These are phyloP conservation scores for Tortrix viridana DNA, from an alignment of 2,888 invertebrate species.

Conservation along the genomic window DNA sequence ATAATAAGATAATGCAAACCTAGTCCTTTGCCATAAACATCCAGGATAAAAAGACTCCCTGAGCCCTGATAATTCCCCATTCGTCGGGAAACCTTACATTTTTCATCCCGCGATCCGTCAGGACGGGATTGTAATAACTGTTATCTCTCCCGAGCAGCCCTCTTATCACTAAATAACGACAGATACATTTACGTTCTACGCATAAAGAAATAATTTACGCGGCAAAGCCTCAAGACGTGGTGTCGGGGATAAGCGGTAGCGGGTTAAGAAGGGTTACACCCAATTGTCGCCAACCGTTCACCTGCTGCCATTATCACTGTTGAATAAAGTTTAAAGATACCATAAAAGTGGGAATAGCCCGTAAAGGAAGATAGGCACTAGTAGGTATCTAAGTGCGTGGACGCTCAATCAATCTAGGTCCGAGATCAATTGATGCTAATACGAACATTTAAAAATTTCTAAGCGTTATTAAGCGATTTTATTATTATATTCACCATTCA, in stretches of 20 bases:
- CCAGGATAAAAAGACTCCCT: conserved; percentile 17
- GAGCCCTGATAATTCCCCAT: conserved; percentile 24
- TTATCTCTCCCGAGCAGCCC: conserved; percentile 57
- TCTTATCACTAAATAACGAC: conserved; percentile 72
- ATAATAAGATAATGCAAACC: neutral
- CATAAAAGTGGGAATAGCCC: too few relatives aligned
- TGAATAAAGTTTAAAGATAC: too few relatives aligned
- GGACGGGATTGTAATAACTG: conserved; percentile 47
- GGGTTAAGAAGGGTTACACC: neutral
- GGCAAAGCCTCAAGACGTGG: conserved; percentile 57
- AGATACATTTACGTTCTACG: conserved; percentile 66
- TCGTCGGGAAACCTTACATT: conserved; percentile 25
- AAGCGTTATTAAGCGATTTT: too few relatives aligned
- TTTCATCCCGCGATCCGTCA: conserved; percentile 31
- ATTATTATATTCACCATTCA: too few relatives aligned
- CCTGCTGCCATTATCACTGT: too few relatives aligned
- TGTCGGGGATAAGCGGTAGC: conserved; percentile 40
- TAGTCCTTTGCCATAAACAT: conserved; percentile 1
- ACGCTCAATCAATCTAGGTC: too few relatives aligned
- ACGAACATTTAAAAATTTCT: too few relatives aligned
- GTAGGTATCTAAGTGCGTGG: too few relatives aligned
- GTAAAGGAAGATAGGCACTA: too few relatives aligned
- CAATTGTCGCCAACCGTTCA: too few relatives aligned
- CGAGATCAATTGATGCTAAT: too few relatives aligned
- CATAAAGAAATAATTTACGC: conserved; percentile 79